phyloP scores from a whole-genome alignment of 1,140 invertebrate species.

The Drosophila tropicalis region DNA sequence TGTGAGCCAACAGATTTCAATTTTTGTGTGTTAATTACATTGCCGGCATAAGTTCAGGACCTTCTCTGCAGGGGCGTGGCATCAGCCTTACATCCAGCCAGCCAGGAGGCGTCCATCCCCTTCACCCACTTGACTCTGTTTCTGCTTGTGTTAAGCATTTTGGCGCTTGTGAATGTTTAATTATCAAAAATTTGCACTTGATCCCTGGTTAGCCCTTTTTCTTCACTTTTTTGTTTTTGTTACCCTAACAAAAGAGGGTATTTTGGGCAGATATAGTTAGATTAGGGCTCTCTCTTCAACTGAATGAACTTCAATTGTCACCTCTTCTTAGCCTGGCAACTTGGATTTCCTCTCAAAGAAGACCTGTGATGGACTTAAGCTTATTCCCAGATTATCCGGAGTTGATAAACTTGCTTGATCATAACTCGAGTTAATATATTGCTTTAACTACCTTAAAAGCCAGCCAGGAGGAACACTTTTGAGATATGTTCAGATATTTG shows the following conservation, averaged over 20 bases:
- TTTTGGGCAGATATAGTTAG: too few species aligned
- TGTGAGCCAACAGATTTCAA: constrained; percentile 72
- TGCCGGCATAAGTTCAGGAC: constrained; percentile 65
- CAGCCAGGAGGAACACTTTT: too few species aligned
- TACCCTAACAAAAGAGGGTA: background rate
- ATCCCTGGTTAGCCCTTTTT: constrained; percentile 46
- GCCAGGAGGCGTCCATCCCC: constrained; percentile 3
- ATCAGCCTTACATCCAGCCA: constrained; percentile 8
- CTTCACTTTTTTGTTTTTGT: background rate
- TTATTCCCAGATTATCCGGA: too few species aligned
- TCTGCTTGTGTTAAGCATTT: constrained; percentile 72
- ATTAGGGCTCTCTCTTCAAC: too few species aligned
- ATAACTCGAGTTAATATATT: too few species aligned
- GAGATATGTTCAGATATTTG: too few species aligned
- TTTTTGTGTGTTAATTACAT: constrained; percentile 80
- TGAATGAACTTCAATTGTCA: too few species aligned
- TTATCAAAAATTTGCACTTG: constrained; percentile 78
- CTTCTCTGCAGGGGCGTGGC: constrained; percentile 43
- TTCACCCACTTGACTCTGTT: constrained; percentile 37
- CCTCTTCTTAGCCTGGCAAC: too few species aligned
- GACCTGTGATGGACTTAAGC: too few species aligned
- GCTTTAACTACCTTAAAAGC: too few species aligned
- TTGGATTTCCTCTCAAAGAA: too few species aligned
- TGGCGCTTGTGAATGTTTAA: constrained; percentile 77
- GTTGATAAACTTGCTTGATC: too few species aligned